phyloP scores from a whole-genome alignment of 2,888 invertebrate genomes.

The Cheilosia soror region DNA sequence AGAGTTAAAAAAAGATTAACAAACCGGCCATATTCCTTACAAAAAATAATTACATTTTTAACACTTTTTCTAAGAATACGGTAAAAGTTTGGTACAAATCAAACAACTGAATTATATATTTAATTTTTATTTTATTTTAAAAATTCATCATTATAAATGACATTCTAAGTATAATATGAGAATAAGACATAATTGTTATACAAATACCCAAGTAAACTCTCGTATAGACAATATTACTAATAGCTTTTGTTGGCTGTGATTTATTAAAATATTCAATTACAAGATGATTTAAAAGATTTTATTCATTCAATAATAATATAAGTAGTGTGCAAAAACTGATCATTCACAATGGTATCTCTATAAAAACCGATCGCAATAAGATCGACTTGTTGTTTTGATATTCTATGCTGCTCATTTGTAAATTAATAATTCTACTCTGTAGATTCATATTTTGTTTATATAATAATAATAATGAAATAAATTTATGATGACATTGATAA shows the following conservation, averaged over 20 bases:
- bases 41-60: too few species aligned
- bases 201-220: slow-evolving; percentile 35
- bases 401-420: slow-evolving; percentile 3
- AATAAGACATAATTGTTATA: slow-evolving; percentile 52
- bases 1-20: too few species aligned
- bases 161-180: slow-evolving; percentile 51
- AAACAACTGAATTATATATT: not conserved
- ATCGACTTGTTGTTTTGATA: not conserved
- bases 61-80: too few species aligned
- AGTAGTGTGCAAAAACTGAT: slow-evolving; percentile 10
- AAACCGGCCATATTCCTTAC: too few species aligned
- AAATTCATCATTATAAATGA: slow-evolving; percentile 56
- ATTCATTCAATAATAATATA: not conserved
- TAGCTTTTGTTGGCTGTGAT: slow-evolving; percentile 54
- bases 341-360: not conserved
- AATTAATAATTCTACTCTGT: slow-evolving; percentile 7
- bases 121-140: slow-evolving; percentile 45
- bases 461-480: slow-evolving; percentile 15
- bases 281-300: not conserved
- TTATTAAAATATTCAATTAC: slow-evolving; percentile 33
- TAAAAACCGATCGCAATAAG: slow-evolving; percentile 5
- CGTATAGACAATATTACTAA: slow-evolving; percentile 37
- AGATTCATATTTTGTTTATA: slow-evolving; percentile 5
- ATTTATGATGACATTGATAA: slow-evolving; percentile 18
- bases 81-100: not conserved